Percentiles rank a stretch among this genome's conserved stretches.
phyloP scores from a whole-genome alignment of 2,888 invertebrate genomes.

The Drosophila emarginata region DNA sequence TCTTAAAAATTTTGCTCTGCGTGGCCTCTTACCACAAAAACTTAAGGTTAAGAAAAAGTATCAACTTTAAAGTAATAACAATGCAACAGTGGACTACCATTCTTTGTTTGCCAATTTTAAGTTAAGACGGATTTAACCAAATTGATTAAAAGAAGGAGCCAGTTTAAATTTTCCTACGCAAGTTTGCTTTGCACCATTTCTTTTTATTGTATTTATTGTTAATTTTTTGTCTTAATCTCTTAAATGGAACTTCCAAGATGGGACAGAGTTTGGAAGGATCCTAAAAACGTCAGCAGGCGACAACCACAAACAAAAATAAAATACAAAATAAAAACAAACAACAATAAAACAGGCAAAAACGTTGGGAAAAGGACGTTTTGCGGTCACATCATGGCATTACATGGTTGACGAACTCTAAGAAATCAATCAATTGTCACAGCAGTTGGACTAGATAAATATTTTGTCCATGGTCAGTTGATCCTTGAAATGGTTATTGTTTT shows the following conservation, averaged over 20 bases:
- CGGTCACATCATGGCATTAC: constrained; percentile 29
- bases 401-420: constrained; percentile 26
- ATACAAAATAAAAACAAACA: constrained; percentile 4
- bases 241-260: background rate
- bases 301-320: constrained; percentile 9
- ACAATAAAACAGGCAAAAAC: constrained; percentile 23
- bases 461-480: constrained; percentile 43
- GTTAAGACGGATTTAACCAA: too few species aligned
- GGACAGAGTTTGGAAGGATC: constrained; percentile 14
- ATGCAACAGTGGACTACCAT: too few species aligned
- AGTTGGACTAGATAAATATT: constrained; percentile 18
- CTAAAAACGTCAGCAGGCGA: constrained; percentile 37
- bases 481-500: constrained; percentile 10
- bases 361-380: constrained; percentile 23
- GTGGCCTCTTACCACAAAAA: too few species aligned
- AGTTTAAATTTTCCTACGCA: too few species aligned
- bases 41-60: too few species aligned
- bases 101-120: too few species aligned
- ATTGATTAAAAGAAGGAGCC: too few species aligned
- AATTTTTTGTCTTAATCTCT: too few species aligned
- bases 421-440: background rate
- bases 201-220: too few species aligned
- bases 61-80: too few species aligned
- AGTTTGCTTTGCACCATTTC: too few species aligned
- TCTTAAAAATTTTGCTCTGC: too few species aligned